These are phyloP conservation scores for Ethmia dodecea DNA, from an alignment of 2,888 invertebrate species.

Conservation along the genomic window DNA sequence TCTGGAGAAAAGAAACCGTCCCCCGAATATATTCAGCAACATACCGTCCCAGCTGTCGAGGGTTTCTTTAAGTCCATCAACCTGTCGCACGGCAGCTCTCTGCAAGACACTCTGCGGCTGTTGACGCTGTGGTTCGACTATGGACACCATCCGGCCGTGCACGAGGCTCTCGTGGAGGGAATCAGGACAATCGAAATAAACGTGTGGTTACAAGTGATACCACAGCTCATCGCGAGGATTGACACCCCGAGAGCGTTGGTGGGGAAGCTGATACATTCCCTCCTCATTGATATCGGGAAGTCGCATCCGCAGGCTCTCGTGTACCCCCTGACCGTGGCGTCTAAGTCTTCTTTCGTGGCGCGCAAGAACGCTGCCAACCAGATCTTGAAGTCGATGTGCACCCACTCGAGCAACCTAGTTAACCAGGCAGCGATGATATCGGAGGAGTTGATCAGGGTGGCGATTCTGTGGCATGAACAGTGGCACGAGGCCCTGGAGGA, in stretches of 20 bases:
- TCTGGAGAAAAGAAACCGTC: conserved; percentile 37
- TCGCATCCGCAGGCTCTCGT: conserved; percentile 98
- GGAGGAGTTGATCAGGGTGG: conserved; percentile 97
- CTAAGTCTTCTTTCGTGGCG: conserved; percentile 92
- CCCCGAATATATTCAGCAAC: conserved; percentile 81
- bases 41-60: conserved; percentile 95
- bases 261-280: conserved; percentile 92
- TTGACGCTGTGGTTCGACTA: conserved; percentile 99
- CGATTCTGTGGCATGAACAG: conserved; percentile 99
- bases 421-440: conserved; percentile 97
- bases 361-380: conserved; percentile 95
- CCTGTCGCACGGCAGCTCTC: conserved; percentile 92
- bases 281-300: conserved; percentile 97
- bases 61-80: conserved; percentile 98
- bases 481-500: conserved; percentile 99
- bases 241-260: conserved; percentile 95
- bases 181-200: conserved; percentile 96
- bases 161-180: conserved; percentile 95
- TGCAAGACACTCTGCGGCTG: conserved; percentile 97
- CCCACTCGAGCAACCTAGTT: conserved; percentile 94
- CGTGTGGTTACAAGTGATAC: conserved; percentile 99
- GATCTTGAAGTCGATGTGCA: conserved; percentile 96
- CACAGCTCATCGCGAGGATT: conserved; percentile 98
- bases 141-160: conserved; percentile 95
- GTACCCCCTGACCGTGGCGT: conserved; percentile 97